Conservation (phyloP, 2,797 vertebrate genomes). For the Lophius americanus region DNA sequence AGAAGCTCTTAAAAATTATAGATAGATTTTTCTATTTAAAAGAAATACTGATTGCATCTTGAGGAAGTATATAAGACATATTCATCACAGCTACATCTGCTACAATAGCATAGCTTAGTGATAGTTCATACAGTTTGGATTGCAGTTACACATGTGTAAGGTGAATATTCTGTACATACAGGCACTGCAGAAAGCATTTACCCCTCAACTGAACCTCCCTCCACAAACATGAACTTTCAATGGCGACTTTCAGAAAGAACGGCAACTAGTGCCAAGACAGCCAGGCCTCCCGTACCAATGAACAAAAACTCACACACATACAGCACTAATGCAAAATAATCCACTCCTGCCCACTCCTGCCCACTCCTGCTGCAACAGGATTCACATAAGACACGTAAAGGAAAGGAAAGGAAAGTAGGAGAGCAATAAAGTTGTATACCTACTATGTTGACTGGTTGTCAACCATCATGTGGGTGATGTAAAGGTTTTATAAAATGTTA, state of each 20-base stretch:
- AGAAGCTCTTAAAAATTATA: too few species aligned
- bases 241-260: constrained; percentile 54
- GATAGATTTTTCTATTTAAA: too few species aligned
- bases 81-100: not conserved
- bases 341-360: not conserved
- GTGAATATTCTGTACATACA: constrained; percentile 5
- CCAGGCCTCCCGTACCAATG: not conserved
- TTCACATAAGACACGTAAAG: not conserved
- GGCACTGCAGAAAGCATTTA: constrained; percentile 10
- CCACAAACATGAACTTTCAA: constrained; percentile 48
- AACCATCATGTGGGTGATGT: too few species aligned
- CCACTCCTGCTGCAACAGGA: constrained; percentile 12
- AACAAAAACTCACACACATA: constrained; percentile 6
- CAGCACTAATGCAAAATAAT: not conserved
- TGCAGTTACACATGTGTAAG: not conserved
- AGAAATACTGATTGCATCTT: not conserved
- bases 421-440: not conserved
- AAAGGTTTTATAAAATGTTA: too few species aligned
- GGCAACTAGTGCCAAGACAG: constrained; percentile 30
- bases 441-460: too few species aligned
- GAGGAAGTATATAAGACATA: not conserved
- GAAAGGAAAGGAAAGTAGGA: not conserved
- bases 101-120: not conserved
- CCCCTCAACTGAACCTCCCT: constrained; percentile 20
- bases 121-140: not conserved